Evolutionary conservation across 2,888 invertebrate species (phyloP), one percentile per base, ranked within the genome.

Genomic region (Onchidella celtica): DNA sequence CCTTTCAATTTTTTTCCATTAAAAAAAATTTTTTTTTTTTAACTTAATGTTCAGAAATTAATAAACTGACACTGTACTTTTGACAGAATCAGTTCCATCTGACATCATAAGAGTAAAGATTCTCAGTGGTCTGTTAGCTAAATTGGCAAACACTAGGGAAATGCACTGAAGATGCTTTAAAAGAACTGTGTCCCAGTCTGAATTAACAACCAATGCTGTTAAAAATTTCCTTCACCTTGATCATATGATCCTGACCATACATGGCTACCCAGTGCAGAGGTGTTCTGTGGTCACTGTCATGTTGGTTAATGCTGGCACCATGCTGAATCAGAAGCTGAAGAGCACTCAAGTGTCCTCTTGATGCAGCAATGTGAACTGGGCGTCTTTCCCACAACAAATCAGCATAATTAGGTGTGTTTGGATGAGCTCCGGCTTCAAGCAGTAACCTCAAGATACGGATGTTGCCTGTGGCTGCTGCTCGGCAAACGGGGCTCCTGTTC

Each of bases 291-390:
- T 92, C 91, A 81, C 85, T 84, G 77, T 91, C 91, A 27, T 83
- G 79, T 24, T 86, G 85, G 79, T 90, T 89, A 0, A 90, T 84
- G 83, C 89, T 87, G 0, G 88, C 89, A 27, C 90, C 90, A 79
- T 85, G 84, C 61, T 85, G 83, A 6, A 90, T 36, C 17, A 92
- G 83, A 27, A 87, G 72, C 77, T 86, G 78, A 11, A 89, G 83
- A 74, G 88, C 87, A 9, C 82, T 79, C 11, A 85, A 29, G 81
- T 89, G 86, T 14, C 89, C 90, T 68, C 88, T 87, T 0, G 88
- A 88, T 27, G 90, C 87, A 29, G 91, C 90, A 24, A 90, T 85
- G 83, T 92, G 91, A 17, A 92, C 85, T 4, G 92, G 90, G 36
- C 85, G 87, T 27, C 91, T 85, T 17, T 81, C 83, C 91, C 91